Evolutionary conservation across 2,113 vertebrate species (phyloP).

Genomic region (Bubalus kerabau): DNA sequence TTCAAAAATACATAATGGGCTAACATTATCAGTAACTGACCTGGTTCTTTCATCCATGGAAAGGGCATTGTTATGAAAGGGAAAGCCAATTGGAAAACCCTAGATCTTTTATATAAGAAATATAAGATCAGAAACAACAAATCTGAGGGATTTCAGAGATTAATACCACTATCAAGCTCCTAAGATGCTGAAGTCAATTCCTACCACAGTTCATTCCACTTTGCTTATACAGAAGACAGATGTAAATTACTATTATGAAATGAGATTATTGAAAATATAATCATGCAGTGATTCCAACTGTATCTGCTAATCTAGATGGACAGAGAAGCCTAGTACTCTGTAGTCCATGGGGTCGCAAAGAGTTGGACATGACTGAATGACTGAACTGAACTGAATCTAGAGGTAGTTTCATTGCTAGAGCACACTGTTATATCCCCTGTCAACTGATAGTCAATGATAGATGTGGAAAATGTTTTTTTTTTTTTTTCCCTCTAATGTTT

Average conservation of each 20-base stretch:
- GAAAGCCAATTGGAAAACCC: neutral
- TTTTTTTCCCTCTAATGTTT: accelerated
- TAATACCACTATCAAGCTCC: neutral
- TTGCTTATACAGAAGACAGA: neutral
- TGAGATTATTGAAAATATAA: neutral
- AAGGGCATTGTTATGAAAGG: neutral
- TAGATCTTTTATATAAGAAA: neutral
- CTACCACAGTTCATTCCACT: neutral
- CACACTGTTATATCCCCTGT: neutral
- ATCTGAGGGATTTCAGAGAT: neutral
- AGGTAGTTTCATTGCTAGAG: neutral
- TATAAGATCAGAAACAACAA: neutral
- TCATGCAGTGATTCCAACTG: neutral
- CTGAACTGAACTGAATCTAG: neutral
- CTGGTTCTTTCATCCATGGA: neutral
- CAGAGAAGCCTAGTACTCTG: neutral
- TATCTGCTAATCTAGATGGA: neutral
- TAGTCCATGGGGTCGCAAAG: neutral
- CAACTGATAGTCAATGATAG: neutral
- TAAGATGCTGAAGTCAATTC: neutral
- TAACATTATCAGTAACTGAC: neutral
- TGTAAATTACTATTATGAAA: neutral
- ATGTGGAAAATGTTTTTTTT: neutral
- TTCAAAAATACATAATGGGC: neutral
- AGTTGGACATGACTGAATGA: neutral